Percentiles rank a stretch among this genome's conserved stretches.
Evolutionary conservation across 1,140 invertebrate species (phyloP).

Genomic region (Caerostris darwini): DNA sequence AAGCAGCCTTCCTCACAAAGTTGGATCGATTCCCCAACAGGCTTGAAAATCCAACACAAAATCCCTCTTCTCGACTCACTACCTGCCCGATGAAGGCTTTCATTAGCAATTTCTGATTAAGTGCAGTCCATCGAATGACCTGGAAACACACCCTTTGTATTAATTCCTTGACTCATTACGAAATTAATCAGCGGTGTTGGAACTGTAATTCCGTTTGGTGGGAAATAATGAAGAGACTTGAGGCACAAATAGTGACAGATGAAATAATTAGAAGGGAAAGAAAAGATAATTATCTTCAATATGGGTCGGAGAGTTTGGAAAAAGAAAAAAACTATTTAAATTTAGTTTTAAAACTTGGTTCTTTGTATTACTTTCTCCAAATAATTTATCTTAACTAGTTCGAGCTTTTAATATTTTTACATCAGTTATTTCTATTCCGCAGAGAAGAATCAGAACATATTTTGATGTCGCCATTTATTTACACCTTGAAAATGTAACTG

Average conservation of each 20-base stretch:
- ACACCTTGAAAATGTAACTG: no score
- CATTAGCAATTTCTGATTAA: constrained; percentile 72
- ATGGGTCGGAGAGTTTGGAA: not conserved
- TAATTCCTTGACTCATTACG: constrained; percentile 65
- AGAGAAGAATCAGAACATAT: no score
- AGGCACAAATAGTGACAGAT: constrained; percentile 43
- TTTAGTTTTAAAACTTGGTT: not conserved
- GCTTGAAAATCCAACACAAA: constrained; percentile 31
- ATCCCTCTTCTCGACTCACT: constrained; percentile 24
- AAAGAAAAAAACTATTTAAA: constrained; percentile 1
- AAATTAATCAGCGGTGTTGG: constrained; percentile 64
- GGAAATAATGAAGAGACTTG: constrained; percentile 14
- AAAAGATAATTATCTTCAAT: constrained; percentile 19
- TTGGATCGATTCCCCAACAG: constrained; percentile 9
- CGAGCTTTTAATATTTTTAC: no score
- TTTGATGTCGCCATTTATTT: no score
- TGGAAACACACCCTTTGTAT: constrained; percentile 70
- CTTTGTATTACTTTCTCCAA: not conserved
- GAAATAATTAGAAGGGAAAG: constrained; percentile 37
- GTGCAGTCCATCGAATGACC: constrained; percentile 59
- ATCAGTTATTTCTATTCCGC: no score
- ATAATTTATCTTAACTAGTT: no score
- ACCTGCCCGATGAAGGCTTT: constrained; percentile 60
- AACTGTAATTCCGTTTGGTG: constrained; percentile 38
- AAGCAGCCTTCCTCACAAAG: not conserved